These are phyloP conservation scores for Vulpes lagopus DNA, from an alignment of 2,113 vertebrate genomes.

Conservation along the genomic window DNA sequence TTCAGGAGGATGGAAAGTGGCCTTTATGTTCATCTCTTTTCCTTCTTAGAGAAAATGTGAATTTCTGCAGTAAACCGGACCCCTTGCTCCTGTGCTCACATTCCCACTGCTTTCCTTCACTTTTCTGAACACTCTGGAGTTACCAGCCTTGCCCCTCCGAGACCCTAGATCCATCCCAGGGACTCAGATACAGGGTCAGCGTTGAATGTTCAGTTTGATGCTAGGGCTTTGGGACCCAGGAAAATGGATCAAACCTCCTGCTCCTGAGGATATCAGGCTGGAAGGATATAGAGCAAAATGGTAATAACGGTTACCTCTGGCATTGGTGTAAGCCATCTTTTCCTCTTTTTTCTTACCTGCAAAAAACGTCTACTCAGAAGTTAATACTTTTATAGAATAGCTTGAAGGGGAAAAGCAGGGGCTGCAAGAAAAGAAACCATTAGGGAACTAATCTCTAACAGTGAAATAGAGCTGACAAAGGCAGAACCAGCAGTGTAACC, in stretches of 20 bases:
- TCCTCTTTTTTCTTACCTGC: neutral
- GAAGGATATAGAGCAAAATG: constrained; percentile 36
- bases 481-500: neutral
- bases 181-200: neutral
- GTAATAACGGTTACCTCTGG: neutral
- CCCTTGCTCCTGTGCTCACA: neutral
- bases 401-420: neutral
- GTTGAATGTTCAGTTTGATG: neutral
- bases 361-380: neutral
- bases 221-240: neutral
- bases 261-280: neutral
- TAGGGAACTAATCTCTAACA: constrained; percentile 9
- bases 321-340: constrained; percentile 7
- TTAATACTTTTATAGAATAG: neutral
- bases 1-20: neutral
- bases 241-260: neutral
- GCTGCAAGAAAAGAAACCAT: neutral
- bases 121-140: neutral
- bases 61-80: neutral
- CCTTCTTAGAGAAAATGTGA: neutral
- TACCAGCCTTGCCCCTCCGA: neutral
- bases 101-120: neutral
- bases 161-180: neutral
- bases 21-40: neutral
- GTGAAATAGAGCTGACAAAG: neutral